Evolutionary conservation across 2,888 invertebrate genomes (phyloP), one percentile per base, ranked within the genome.

Genomic region (Pelosia muscerda): DNA sequence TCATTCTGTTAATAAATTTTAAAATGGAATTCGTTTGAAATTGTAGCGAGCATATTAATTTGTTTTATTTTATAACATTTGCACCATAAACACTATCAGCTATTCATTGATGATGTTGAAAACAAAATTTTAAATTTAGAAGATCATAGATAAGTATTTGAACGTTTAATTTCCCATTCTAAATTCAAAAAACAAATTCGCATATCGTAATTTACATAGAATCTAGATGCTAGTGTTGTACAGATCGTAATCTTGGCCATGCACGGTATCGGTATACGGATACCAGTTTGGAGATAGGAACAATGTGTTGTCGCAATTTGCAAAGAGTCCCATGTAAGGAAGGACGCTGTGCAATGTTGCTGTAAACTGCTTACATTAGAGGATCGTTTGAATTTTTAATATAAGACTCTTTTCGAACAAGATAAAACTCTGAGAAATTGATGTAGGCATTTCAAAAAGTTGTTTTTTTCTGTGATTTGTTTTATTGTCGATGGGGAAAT

Each of bases 241-340:
- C 78, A 67, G 86, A 85, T 85, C 72, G 78, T 77, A 79, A 86
- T 85, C 85, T 76, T 61, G 74, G 76, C 80, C 84, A 80, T 78
- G 79, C 82, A 78, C 73, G 75, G 75, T 75, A 75, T 69, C 69
- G 62, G 67, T 70, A 22, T 72, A 72, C 66, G 25, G 49, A 66
- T 83, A 84, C 84, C 77, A 83, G 85, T 81, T 83, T 85, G 84
- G 86, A 84, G 84, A 83, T 81, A 83, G 84, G 87, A 90, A 94
- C 94, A 94, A 94, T 93, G 90, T 86, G 85, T 86, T 94, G 94
- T 94, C 74, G 90, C 93, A 94, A 94, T 94, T 94, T 94, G 94
- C 94, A 93, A 92, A 83, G 78, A 86, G 87, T 89, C 92, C 94
- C 93, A 81, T 94, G 74, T 92, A 91, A 66, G 92, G 91, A 66